A percentile compares a stretch with the other conserved stretches of the same genome.
These are phyloP conservation scores for Chelonus insularis DNA, from an alignment of 1,140 invertebrate species.

Conservation along the genomic window DNA sequence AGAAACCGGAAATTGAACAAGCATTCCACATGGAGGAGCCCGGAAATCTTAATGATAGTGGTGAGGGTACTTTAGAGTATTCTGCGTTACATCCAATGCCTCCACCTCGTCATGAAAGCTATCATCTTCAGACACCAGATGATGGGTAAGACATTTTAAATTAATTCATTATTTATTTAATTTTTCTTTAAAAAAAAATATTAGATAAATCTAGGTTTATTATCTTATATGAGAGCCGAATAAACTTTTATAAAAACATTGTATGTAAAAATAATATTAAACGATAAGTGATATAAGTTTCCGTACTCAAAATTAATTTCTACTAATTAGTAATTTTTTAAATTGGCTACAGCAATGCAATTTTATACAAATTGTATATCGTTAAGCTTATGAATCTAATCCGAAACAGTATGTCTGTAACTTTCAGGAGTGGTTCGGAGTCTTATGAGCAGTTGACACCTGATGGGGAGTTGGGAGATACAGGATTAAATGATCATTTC, in stretches of 20 bases:
- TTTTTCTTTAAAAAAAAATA: not conserved
- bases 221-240: no score
- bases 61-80: constrained; percentile 72
- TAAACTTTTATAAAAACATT: no score
- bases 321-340: not conserved
- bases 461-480: constrained; percentile 61
- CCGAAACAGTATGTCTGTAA: constrained; percentile 61
- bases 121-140: constrained; percentile 66
- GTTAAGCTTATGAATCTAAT: constrained; percentile 50
- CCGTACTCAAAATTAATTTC: not conserved
- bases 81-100: constrained; percentile 68
- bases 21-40: constrained; percentile 88
- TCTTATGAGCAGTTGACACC: constrained; percentile 79
- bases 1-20: constrained; percentile 92
- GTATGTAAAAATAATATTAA: no score
- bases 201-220: no score
- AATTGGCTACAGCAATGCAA: no score
- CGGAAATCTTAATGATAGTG: constrained; percentile 66
- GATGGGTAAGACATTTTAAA: constrained; percentile 63
- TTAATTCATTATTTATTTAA: constrained; percentile 11
- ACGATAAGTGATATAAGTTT: no score
- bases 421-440: constrained; percentile 74
- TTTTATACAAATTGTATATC: no score
- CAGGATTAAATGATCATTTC: constrained; percentile 58
- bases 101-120: constrained; percentile 73